Base-by-base conservation (phyloP, 1,140 invertebrate genomes). In the Monochamus saltuarius region DNA sequence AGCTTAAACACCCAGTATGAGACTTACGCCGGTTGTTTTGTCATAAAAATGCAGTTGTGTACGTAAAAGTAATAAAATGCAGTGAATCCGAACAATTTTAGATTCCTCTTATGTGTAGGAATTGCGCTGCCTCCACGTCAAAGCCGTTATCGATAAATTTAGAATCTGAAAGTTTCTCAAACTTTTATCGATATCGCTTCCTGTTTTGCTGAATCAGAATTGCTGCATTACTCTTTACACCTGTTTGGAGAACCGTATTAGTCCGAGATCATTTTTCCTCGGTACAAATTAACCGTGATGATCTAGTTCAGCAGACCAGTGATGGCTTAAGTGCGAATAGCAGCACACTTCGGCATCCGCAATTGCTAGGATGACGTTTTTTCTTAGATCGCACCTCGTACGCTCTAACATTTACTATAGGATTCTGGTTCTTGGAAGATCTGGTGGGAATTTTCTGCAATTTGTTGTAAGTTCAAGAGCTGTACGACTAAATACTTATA, bases 251-350 rank as follows among this genome's bases (percentile, higher is more conserved):
- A 16, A 10, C 42, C 19, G 22, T 58, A 46, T 42, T 36, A 36
- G 56, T 37, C 7, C 11, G 29, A 14, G 10, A 22, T 38, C 38
- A 4, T 58, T 58, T 46, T 58, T 29, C 19, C 16, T 9, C 29
- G 29, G 6, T 38, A 58, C 43, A 50, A 57, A 58, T 58, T 47
- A 38, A 7, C 13, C 35, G 29, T 22, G 46, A 47, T 37, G 46
- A 58, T 58, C 56, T 58, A 58, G 56, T 58, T 58, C 56, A 50
- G 35, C 16, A 22, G 35, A 37, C 56, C 56, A 40, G 37, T 40
- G 10, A 51, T 51, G 45, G 54, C 17, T 54, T 54, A n/a, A 54
- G 35, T 54, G 36, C 17, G 35, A 34, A 56, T 56, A 9, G 13
- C 14, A 35, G 40, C 13, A 56, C 54, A 46, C 54, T 56, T 56